phyloP scores from a whole-genome alignment of 2,113 vertebrate genomes.

The Dicrurus megarhynchus region DNA sequence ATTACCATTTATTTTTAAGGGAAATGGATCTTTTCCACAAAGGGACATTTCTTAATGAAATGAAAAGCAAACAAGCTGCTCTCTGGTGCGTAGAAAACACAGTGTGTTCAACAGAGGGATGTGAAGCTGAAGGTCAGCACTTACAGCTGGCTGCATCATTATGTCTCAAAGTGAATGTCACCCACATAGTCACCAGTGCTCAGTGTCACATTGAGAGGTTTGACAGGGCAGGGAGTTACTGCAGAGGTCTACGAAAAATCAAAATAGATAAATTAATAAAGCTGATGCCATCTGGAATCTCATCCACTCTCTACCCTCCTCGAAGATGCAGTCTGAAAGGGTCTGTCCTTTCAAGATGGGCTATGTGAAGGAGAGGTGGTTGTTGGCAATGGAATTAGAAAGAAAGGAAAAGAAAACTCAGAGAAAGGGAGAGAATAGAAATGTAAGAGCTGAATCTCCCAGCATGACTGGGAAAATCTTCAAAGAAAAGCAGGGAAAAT shows the following conservation, averaged over 20 bases:
- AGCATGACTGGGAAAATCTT: neutral
- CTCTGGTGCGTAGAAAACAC: neutral
- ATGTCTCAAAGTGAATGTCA: constrained; percentile 8
- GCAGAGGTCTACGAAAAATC: neutral
- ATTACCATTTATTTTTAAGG: neutral
- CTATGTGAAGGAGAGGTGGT: neutral
- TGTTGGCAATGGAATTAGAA: neutral
- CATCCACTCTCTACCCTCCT: neutral
- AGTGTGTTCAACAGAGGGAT: neutral
- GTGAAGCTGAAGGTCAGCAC: neutral
- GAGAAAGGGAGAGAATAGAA: neutral
- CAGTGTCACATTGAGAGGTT: neutral
- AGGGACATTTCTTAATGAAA: neutral
- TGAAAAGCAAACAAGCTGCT: neutral
- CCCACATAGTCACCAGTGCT: neutral
- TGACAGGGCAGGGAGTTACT: neutral
- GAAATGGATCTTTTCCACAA: neutral
- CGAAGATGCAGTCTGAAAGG: neutral
- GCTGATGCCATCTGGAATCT: neutral
- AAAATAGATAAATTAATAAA: neutral
- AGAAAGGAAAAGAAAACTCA: neutral
- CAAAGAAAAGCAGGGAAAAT: neutral
- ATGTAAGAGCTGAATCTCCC: neutral
- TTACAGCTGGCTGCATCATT: constrained; percentile 8
- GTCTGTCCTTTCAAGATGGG: neutral